phyloP scores from a whole-genome alignment of 1,140 invertebrate species.

The Cotesia typhae region DNA sequence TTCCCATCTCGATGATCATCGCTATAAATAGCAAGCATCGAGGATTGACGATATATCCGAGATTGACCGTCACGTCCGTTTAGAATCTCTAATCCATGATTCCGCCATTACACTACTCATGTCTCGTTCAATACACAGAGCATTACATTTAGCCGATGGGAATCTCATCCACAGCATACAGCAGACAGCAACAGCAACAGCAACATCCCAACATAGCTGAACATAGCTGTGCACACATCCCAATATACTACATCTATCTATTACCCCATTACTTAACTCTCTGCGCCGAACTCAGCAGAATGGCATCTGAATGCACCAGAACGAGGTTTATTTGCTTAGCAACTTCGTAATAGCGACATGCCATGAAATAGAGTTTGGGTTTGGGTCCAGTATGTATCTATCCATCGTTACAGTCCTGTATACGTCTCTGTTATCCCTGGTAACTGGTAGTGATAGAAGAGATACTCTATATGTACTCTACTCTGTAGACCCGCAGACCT shows the following conservation, averaged over 20 bases:
- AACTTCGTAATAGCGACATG: too few relatives aligned
- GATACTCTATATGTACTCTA: too few relatives aligned
- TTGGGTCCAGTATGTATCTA: background rate
- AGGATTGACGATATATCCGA: slow-evolving; percentile 11
- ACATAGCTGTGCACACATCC: too few relatives aligned
- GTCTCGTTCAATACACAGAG: background rate
- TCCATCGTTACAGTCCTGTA: slow-evolving; percentile 12
- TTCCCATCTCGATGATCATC: background rate
- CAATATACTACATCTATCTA: background rate
- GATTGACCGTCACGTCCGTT: slow-evolving; percentile 46
- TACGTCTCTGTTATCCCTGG: slow-evolving; percentile 7
- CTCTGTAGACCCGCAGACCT: too few relatives aligned
- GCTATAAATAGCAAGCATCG: background rate
- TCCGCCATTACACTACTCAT: slow-evolving; percentile 48
- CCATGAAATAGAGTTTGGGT: too few relatives aligned
- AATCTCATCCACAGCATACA: too few relatives aligned
- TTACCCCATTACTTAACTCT: background rate
- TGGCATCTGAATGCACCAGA: slow-evolving; percentile 1
- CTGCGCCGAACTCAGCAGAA: background rate
- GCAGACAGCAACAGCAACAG: slow-evolving; percentile 26
- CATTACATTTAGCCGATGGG: background rate
- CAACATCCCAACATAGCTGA: background rate
- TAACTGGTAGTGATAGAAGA: slow-evolving; percentile 12
- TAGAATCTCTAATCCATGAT: slow-evolving; percentile 63
- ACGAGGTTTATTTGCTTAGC: too few relatives aligned